Conservation (phyloP, 2,888 invertebrate species). For the Alsophila aescularia region DNA sequence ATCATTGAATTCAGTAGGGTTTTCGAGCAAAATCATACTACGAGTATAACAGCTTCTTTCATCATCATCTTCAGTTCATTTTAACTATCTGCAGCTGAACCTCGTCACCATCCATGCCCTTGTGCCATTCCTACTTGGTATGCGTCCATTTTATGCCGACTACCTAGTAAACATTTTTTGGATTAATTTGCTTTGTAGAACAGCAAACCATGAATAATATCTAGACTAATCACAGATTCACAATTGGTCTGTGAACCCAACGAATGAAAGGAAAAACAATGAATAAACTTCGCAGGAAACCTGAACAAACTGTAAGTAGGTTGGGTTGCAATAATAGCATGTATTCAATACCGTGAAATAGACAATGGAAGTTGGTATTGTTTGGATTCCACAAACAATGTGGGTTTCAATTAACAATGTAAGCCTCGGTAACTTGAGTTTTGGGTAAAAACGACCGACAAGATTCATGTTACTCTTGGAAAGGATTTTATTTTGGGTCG, state of each 20-base stretch:
- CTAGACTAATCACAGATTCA: neutral
- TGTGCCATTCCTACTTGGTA: too few relatives aligned
- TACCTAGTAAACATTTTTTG: too few relatives aligned
- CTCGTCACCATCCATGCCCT: too few relatives aligned
- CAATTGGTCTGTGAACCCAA: neutral
- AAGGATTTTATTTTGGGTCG: slow-evolving; percentile 23
- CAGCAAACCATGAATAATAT: neutral
- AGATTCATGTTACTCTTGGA: slow-evolving; percentile 31
- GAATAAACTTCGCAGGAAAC: neutral
- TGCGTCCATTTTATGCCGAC: too few relatives aligned
- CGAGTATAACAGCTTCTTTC: too few relatives aligned
- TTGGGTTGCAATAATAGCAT: slow-evolving; percentile 12
- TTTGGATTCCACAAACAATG: slow-evolving; percentile 22
- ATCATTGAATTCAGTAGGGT: too few relatives aligned
- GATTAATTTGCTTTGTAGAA: too few relatives aligned
- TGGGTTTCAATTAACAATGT: slow-evolving; percentile 26
- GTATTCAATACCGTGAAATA: slow-evolving; percentile 25
- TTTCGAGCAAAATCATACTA: too few relatives aligned
- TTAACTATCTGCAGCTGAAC: too few relatives aligned
- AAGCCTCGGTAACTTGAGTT: slow-evolving; percentile 37
- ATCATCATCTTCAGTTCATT: too few relatives aligned
- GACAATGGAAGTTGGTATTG: slow-evolving; percentile 22
- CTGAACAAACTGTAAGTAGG: slow-evolving; percentile 10
- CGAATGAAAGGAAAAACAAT: neutral
- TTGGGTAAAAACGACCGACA: slow-evolving; percentile 23